These are phyloP conservation scores for Stenchaetothrips biformis DNA, from an alignment of 2,888 invertebrate species.

Conservation along the genomic window DNA sequence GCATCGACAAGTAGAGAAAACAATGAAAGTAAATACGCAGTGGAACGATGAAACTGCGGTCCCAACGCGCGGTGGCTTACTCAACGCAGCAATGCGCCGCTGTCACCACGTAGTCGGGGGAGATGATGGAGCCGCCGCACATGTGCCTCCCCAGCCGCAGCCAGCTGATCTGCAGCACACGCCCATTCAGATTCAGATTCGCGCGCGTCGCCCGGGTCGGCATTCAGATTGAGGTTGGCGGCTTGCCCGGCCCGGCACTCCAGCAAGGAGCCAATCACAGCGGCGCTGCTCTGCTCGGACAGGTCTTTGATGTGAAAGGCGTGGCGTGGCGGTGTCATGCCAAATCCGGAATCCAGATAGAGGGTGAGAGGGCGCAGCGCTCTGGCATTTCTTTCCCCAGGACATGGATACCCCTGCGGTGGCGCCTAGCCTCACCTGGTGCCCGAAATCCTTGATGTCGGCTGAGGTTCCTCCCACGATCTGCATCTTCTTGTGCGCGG, in stretches of 20 bases:
- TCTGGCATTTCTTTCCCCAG: too few species aligned
- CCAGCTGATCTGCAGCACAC: not conserved
- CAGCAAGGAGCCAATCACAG: not conserved
- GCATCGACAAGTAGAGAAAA: not conserved
- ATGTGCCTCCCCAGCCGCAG: conserved; percentile 10
- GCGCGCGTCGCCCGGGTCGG: not conserved
- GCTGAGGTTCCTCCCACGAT: not conserved
- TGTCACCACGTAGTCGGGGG: not conserved
- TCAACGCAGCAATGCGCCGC: conserved; percentile 9
- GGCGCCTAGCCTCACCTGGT: too few species aligned
- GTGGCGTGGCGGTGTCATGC: too few species aligned
- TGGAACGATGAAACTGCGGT: too few species aligned
- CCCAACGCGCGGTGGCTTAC: too few species aligned
- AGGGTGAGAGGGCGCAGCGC: too few species aligned
- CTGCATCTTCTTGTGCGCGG: conserved; percentile 4
- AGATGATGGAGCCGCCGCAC: conserved; percentile 13
- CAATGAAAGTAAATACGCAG: too few species aligned
- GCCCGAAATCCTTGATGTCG: conserved; percentile 14
- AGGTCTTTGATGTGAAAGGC: too few species aligned
- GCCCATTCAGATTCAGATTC: not conserved
- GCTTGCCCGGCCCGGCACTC: not conserved
- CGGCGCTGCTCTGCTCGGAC: not conserved
- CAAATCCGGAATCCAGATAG: too few species aligned
- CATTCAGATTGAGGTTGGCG: not conserved
- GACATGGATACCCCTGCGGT: too few species aligned